These are phyloP conservation scores for Hipparchia semele DNA, from an alignment of 2,888 invertebrate genomes.

Conservation along the genomic window DNA sequence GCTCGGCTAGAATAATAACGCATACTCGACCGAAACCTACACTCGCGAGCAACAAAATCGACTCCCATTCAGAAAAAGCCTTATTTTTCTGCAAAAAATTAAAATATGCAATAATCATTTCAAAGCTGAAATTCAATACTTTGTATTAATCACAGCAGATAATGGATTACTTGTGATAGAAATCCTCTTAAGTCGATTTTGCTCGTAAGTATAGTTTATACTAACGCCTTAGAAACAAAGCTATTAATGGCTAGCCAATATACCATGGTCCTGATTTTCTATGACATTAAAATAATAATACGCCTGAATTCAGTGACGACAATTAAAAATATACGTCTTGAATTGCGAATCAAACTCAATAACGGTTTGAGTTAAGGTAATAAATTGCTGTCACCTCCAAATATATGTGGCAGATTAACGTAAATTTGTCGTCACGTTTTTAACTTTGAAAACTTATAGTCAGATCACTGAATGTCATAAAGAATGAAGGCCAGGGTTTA, in stretches of 20 bases:
- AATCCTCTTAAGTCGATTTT: not conserved
- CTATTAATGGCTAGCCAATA: not conserved
- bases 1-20: slow-evolving; percentile 9
- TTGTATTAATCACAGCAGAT: not conserved
- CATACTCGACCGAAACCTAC: not conserved
- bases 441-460: no score
- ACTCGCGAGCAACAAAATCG: not conserved
- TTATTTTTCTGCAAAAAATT: not conserved
- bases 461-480: not conserved
- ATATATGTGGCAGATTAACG: no score
- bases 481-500: not conserved
- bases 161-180: not conserved
- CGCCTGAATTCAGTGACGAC: not conserved
- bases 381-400: no score
- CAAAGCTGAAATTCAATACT: not conserved
- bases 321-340: not conserved
- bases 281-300: not conserved
- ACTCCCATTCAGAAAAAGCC: not conserved
- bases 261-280: not conserved
- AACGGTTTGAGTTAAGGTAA: not conserved
- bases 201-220: not conserved
- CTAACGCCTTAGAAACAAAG: not conserved
- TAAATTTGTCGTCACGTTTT: no score
- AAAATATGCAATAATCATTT: not conserved
- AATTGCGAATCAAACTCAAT: not conserved